Base-by-base conservation (phyloP, 1,140 invertebrate genomes). In the Lordiphosa stackelbergi region DNA sequence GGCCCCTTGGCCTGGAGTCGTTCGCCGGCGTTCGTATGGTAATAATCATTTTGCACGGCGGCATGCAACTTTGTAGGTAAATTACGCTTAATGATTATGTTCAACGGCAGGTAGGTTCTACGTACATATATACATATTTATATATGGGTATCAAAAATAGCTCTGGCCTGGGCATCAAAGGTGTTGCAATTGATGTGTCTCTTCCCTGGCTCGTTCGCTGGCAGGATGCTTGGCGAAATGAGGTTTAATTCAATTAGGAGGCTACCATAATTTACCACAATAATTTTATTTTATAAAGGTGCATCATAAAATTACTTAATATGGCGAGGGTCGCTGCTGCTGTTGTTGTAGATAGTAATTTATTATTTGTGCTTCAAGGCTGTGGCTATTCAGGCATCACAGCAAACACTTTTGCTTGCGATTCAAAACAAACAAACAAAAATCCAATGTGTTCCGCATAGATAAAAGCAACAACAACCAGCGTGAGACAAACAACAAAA, bases 1-100 rank as follows among this genome's bases (percentile, higher is more conserved):
- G 58, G 69, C 62, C 78, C 54, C 53, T 59, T 79, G 74, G 62
- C 66, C 61, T 52, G 38, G 58, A 65, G 42, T 48, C 45, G 22
- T 24, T 13, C 22, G 22, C 13, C 42, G 40, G 45, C 45, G 43
- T 22, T 16, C 77, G 69, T 83, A 83, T 83, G 78, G 60, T 84
- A 83, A 83, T 83, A 83, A 83, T 83, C 60, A 84, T 83, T 83
- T 84, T 72, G 53, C 61, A 63, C 70, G 56, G 75, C 75, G 77
- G 77, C 77, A 77, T 65, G 59, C 59, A 71, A 83, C 78, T 81
- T 83, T 81, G 78, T 81, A 83, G 77, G 77, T 84, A 83, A 83
- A 83, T 83, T 83, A 73, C 77, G 72, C 78, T 84, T 83, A 83
- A 83, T 83, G 77, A 83, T 83, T 83, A 73, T 83, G 73, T 83